Evolutionary conservation across 1,140 invertebrate genomes (phyloP).

Genomic region (Venustaconcha ellipsiformis): DNA sequence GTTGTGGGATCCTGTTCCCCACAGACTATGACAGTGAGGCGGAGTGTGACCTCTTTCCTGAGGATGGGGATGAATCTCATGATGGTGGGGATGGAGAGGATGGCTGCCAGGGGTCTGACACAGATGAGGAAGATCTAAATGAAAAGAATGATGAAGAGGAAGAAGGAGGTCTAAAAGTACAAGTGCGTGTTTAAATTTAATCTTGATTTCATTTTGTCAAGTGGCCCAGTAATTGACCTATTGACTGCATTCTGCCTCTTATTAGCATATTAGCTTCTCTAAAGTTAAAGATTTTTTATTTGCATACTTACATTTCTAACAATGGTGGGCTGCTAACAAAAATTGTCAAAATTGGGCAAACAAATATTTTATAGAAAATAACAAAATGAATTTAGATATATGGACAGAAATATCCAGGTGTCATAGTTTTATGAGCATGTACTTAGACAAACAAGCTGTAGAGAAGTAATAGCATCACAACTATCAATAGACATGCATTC

Average conservation of each 20-base stretch:
- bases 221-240: neutral
- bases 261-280: too few relatives aligned
- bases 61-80: constrained; percentile 59
- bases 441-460: too few relatives aligned
- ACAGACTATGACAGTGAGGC: constrained; percentile 69
- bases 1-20: constrained; percentile 75
- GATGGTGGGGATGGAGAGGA: constrained; percentile 53
- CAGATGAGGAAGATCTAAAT: constrained; percentile 66
- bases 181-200: constrained; percentile 31
- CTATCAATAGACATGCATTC: too few relatives aligned
- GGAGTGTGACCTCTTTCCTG: constrained; percentile 63
- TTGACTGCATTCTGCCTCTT: neutral
- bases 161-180: constrained; percentile 51
- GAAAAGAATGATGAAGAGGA: constrained; percentile 21
- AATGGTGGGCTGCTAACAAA: too few relatives aligned
- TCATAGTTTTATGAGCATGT: too few relatives aligned
- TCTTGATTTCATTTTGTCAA: neutral
- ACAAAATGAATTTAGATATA: too few relatives aligned
- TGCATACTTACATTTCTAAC: too few relatives aligned
- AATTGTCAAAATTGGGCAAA: too few relatives aligned
- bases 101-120: constrained; percentile 49
- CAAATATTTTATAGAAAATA: too few relatives aligned
- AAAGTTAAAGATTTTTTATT: too few relatives aligned
- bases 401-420: too few relatives aligned
- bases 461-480: too few relatives aligned